Conservation (phyloP, 2,113 vertebrate genomes). For the Cyprinodon tularosa region DNA sequence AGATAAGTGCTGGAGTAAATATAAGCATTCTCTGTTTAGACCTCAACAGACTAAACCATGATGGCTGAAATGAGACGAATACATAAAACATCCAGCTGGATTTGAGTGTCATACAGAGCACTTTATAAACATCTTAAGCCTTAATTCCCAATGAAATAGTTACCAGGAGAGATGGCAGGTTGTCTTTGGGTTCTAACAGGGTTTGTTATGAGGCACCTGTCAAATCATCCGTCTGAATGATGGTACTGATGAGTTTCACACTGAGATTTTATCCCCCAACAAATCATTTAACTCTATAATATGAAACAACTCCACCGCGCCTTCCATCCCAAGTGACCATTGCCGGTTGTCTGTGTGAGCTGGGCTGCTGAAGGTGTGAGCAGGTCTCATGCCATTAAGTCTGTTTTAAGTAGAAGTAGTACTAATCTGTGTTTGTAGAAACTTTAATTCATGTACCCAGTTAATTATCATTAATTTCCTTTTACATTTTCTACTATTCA, state of each 20-base stretch:
- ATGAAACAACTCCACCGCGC: conserved; percentile 31
- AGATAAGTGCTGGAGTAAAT: conserved; percentile 31
- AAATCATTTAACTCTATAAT: conserved; percentile 52
- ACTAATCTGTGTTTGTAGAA: conserved; percentile 37
- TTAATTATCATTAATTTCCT: background rate
- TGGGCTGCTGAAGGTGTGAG: conserved; percentile 67
- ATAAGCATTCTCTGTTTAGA: conserved; percentile 50
- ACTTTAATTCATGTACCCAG: conserved; percentile 24
- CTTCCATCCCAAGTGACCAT: conserved; percentile 38
- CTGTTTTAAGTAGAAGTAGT: conserved; percentile 34
- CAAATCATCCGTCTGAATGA: conserved; percentile 35
- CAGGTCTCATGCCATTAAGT: conserved; percentile 70
- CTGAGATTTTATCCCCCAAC: conserved; percentile 56
- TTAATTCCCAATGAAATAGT: conserved; percentile 65
- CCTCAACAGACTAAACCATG: conserved; percentile 14
- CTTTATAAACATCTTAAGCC: conserved; percentile 77
- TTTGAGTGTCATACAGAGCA: conserved; percentile 69
- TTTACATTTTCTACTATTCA: background rate
- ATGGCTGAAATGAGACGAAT: conserved; percentile 44
- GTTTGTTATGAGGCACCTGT: conserved; percentile 31
- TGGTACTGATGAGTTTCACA: conserved; percentile 52
- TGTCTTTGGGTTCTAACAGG: conserved; percentile 31
- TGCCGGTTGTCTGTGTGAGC: conserved; percentile 42
- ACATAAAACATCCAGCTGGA: conserved; percentile 21
- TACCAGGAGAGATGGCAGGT: conserved; percentile 19